Evolutionary conservation across 2,113 vertebrate genomes (phyloP).

Genomic region (Hemiscyllium ocellatum): DNA sequence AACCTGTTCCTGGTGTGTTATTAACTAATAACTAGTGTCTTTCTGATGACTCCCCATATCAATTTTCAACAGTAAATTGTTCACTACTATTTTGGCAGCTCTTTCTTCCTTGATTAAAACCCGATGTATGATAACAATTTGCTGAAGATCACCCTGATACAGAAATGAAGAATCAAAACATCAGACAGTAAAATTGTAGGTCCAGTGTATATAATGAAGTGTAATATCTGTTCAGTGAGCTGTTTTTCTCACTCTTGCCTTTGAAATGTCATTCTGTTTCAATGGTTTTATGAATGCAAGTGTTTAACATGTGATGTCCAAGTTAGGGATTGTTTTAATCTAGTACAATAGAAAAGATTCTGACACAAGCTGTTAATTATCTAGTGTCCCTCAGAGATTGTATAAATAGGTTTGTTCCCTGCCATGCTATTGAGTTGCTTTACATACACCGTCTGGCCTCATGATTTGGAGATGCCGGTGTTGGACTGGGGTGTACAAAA

Average conservation of each 20-base stretch:
- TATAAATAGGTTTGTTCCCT: background rate
- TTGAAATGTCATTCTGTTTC: background rate
- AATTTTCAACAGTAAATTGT: too few species aligned
- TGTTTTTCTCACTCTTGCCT: background rate
- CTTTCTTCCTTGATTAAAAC: too few species aligned
- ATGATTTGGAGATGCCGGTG: too few species aligned
- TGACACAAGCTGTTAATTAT: background rate
- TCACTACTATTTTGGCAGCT: too few species aligned
- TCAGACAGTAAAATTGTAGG: background rate
- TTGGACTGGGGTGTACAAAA: too few species aligned
- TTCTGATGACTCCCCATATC: too few species aligned
- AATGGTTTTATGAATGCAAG: background rate
- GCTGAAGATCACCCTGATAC: background rate
- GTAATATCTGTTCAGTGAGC: background rate
- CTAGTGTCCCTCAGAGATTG: background rate
- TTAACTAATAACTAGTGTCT: too few species aligned
- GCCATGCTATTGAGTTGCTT: background rate
- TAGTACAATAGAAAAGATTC: background rate
- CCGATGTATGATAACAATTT: background rate
- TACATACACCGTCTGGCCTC: background rate
- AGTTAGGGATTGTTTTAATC: background rate
- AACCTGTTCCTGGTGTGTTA: too few species aligned
- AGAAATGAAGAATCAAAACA: background rate
- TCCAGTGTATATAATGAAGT: background rate
- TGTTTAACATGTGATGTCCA: background rate